Evolutionary conservation across 2,888 invertebrate species (phyloP), one percentile per base, ranked within the genome.

Genomic region (Ametastegia equiseti): DNA sequence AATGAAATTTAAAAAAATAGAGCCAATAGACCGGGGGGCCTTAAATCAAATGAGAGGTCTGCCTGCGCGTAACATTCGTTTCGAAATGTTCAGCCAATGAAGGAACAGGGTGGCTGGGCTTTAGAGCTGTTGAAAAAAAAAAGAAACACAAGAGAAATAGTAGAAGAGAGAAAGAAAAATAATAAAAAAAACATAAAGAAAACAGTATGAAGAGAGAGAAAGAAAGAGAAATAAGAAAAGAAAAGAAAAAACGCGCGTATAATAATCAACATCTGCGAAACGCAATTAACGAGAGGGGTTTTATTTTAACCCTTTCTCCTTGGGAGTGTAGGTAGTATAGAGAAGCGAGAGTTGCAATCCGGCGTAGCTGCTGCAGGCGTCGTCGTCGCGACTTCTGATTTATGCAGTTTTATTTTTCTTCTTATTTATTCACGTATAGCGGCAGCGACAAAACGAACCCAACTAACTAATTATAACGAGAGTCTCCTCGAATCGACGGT

Each of bases 281-380:
- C 85, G 88, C 88, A 91, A 91, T 91, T 91, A 91, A 91, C 89
- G 88, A 89, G 78, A 91, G 90, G 90, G 90, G 90, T 91, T 87
- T 87, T 86, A 84, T 84, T 84, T 83, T 69, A 71, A 77, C 82
- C 80, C 80, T 71, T 45, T 50, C 33, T 36, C n/a, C n/a, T 71
- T 57, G 33, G 75, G 45, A 45, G 47, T 75, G 50, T 30, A 60
- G 27, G 27, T 42, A 39, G 30, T 39, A 9, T 65, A n/a, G n/a
- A n/a, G 54, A 45, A 69, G 75, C 77, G 81, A 75, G 81, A 57
- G 65, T 42, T 63, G 75, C 79, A 47, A 75, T 80, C 80, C 60
- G n/a, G n/a, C 69, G 80, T 75, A 80, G 80, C 73, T 57, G 81
- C 82, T 82, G 84, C 84, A 86, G 83, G 84, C 84, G 63, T 78